A percentile compares a stretch with the other conserved stretches of the same genome.
Conservation (phyloP, 2,797 vertebrate genomes). For the Trematomus bernacchii region DNA sequence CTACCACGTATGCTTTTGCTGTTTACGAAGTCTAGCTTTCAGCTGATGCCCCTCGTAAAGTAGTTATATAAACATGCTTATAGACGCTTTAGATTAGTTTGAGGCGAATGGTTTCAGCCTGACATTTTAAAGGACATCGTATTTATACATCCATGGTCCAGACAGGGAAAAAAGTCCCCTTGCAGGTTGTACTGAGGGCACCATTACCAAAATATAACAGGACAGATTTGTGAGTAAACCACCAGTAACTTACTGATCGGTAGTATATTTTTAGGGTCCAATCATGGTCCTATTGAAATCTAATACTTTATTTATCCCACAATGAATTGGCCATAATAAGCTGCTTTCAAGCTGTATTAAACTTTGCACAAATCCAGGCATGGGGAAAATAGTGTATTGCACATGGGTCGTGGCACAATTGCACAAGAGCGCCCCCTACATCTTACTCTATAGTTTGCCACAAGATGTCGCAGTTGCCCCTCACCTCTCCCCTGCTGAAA, state of each 20-base stretch:
- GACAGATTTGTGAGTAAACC: background rate
- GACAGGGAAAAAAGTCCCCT: background rate
- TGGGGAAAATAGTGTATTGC: too few species aligned
- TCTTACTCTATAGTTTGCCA: constrained; percentile 6
- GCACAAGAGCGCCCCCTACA: too few species aligned
- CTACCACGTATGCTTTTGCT: background rate
- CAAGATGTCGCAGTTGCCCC: constrained; percentile 17
- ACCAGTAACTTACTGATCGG: background rate
- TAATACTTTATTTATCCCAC: too few species aligned
- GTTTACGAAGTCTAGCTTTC: fast-evolving
- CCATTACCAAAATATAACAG: fast-evolving
- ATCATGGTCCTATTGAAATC: too few species aligned
- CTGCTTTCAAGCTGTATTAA: too few species aligned
- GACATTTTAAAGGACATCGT: fast-evolving
- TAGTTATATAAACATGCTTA: background rate
- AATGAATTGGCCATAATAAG: too few species aligned
- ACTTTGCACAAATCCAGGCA: too few species aligned
- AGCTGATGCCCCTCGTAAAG: fast-evolving
- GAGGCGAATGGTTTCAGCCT: fast-evolving
- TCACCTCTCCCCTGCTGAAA: background rate
- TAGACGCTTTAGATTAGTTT: fast-evolving
- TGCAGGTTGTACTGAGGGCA: background rate
- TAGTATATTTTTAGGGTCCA: background rate
- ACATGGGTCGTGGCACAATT: too few species aligned
- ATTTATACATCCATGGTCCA: too few species aligned